A percentile compares a stretch with the other conserved stretches of the same genome.
These are phyloP conservation scores for Morone chrysops DNA, from an alignment of 2,113 vertebrate genomes.

Conservation along the genomic window DNA sequence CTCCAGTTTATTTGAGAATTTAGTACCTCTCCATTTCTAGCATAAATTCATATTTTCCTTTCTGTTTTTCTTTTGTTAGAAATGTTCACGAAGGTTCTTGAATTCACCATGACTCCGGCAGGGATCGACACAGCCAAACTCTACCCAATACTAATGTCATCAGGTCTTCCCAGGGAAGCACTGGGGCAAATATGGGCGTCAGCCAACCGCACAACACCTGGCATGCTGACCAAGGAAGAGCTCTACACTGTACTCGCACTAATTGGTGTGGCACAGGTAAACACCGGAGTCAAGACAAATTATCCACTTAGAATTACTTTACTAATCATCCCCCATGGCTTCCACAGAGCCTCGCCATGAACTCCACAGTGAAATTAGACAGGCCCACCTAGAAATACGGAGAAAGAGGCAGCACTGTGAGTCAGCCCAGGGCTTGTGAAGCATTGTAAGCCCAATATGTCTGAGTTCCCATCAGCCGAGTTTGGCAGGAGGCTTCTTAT, in stretches of 20 bases:
- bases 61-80: conserved; percentile 80
- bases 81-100: conserved; percentile 95
- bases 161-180: conserved; percentile 95
- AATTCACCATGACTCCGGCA: conserved; percentile 92
- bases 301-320: conserved; percentile 34
- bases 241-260: conserved; percentile 95
- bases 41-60: neutral
- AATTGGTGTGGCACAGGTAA: conserved; percentile 95
- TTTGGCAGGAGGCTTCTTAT: conserved; percentile 72
- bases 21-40: neutral
- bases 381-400: conserved; percentile 16
- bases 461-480: conserved; percentile 49
- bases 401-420: conserved; percentile 24
- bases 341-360: conserved; percentile 5
- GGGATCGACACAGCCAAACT: conserved; percentile 98
- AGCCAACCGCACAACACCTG: conserved; percentile 96
- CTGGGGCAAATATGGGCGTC: conserved; percentile 97
- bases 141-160: conserved; percentile 97
- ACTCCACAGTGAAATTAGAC: conserved; percentile 29
- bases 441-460: conserved; percentile 39
- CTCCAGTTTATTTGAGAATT: neutral
- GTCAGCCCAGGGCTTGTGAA: conserved; percentile 38
- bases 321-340: conserved; percentile 33
- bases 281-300: conserved; percentile 39
- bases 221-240: conserved; percentile 97